These are phyloP conservation scores for Rhinichthys osculus DNA, from an alignment of 2,797 vertebrate genomes.

Conservation along the genomic window DNA sequence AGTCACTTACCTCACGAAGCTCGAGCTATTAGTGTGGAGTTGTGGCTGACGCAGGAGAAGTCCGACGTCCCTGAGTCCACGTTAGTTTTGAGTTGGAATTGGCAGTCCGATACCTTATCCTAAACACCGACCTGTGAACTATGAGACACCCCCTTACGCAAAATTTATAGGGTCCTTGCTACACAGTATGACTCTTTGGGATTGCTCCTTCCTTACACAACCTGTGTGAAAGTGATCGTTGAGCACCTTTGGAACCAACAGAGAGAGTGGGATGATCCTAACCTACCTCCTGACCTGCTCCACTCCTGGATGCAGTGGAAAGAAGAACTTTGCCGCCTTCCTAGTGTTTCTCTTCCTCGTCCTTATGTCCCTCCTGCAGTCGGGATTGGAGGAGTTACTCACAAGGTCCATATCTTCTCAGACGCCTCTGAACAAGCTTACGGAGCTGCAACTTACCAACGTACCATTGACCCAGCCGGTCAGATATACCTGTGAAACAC, in stretches of 20 bases:
- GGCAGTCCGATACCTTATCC: neutral
- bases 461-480: neutral
- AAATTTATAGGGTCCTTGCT: conserved; percentile 14
- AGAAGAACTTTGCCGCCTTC: neutral
- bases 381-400: neutral
- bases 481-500: neutral
- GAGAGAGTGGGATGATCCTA: neutral
- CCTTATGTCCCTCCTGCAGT: neutral
- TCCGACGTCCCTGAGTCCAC: neutral
- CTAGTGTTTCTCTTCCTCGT: neutral
- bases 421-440: conserved; percentile 21
- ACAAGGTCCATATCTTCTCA: neutral
- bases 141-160: neutral
- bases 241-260: neutral
- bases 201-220: neutral
- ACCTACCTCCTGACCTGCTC: neutral
- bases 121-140: neutral
- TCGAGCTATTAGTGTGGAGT: neutral
- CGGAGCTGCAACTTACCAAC: neutral
- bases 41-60: neutral
- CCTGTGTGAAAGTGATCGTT: neutral
- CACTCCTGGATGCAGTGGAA: neutral
- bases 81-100: conserved; percentile 2
- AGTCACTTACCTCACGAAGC: neutral
- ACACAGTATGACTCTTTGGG: conserved; percentile 8